Base-by-base conservation (phyloP, 2,797 vertebrate species). In the Hydrocynus forskahlii region DNA sequence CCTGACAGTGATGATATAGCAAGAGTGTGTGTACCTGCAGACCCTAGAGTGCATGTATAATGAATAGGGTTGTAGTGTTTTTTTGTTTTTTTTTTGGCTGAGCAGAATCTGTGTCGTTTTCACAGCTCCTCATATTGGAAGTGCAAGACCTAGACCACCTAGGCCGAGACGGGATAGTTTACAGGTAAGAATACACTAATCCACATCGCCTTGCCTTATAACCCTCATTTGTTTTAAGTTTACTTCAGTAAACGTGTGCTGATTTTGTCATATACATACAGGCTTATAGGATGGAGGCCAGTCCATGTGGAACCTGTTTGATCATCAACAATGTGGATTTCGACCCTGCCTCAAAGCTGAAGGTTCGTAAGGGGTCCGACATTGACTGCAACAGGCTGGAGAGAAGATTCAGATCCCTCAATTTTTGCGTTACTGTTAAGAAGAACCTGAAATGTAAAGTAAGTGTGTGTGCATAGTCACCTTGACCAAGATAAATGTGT, bases 321-420 rank as follows among this genome's bases (percentile, higher is more conserved):
- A 97, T 99, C 84, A 92, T 99, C 92, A 99, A 99, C 92, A 99
- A 99, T 0, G 89, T 97, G 78, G 91, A 89, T 52, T 99, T 99
- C 92, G 82, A 88, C 1, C 23, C 16, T 0, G 14, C 70, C 7
- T 93, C 92, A 0, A 7, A 54, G 0, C 93, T 96, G 25, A 86
- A n/a, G 0, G 19, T 82, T 5, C 96, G 98, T 6, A 60, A 0
- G 0, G 97, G 97, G 48, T 99, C 98, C 0, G 77, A 95, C 1
- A 7, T 96, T 0, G 97, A 99, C 92, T 94, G 93, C 2, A 85
- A 94, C 81, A 97, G 93, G 89, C 85, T 99, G 90, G 88, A 94
- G 84, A 93, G 19, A 7, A 90, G 96, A 78, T 98, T 99, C 91
- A 83, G 45, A 75, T 76, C 84, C 0, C 89, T 99, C 52, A 90